Evolutionary conservation across 2,797 vertebrate species (phyloP).

Genomic region (Notamacropus eugenii): DNA sequence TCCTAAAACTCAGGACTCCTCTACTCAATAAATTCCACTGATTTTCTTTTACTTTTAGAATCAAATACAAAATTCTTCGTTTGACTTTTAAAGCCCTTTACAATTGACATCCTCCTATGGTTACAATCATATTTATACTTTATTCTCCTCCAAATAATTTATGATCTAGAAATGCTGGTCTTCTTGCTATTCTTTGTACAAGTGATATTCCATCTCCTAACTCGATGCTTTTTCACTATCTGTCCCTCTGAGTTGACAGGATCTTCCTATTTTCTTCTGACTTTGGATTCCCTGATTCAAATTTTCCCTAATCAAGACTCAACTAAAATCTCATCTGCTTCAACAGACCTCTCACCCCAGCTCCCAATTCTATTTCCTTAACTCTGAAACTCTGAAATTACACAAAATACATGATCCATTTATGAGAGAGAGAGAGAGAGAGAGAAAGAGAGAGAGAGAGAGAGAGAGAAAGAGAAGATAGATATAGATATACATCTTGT

Average conservation of each 20-base stretch:
- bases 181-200: too few species aligned
- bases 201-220: too few species aligned
- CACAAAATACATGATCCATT: not conserved
- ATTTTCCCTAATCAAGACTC: not conserved
- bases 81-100: too few species aligned
- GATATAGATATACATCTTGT: not conserved
- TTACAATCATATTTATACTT: too few species aligned
- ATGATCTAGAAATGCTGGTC: too few species aligned
- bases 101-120: too few species aligned
- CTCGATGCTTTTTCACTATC: not conserved
- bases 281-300: not conserved
- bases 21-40: too few species aligned
- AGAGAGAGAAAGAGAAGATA: not conserved
- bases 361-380: not conserved
- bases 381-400: not conserved
- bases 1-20: too few species aligned
- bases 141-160: too few species aligned
- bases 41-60: too few species aligned
- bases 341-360: not conserved
- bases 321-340: not conserved
- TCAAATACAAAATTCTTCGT: too few species aligned
- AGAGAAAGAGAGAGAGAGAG: not conserved
- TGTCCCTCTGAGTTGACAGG: not conserved
- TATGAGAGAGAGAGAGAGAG: not conserved
- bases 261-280: not conserved